Conservation (phyloP, 1,140 invertebrate genomes). For the Papilio aristodemus region DNA sequence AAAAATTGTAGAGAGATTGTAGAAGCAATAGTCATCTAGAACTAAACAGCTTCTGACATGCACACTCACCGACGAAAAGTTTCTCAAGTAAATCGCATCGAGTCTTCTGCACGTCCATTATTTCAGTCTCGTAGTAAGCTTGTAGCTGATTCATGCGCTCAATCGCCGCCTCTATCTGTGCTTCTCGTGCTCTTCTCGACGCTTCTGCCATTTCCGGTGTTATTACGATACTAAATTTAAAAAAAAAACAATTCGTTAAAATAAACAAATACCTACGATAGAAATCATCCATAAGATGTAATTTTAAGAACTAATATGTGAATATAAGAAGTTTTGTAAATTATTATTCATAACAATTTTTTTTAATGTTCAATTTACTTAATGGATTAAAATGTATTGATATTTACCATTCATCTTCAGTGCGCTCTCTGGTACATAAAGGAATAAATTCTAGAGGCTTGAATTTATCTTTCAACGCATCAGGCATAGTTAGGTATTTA, state of each 20-base stretch:
- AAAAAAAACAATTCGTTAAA: background rate
- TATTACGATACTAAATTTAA: conserved; percentile 41
- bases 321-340: too few relatives aligned
- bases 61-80: conserved; percentile 57
- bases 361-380: too few relatives aligned
- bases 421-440: conserved; percentile 56
- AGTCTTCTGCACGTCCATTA: conserved; percentile 55
- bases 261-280: too few relatives aligned
- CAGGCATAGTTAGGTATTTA: conserved; percentile 56
- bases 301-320: background rate
- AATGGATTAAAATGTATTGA: too few relatives aligned
- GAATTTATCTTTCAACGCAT: conserved; percentile 63
- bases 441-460: conserved; percentile 58
- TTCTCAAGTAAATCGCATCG: conserved; percentile 56
- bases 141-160: conserved; percentile 61
- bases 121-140: conserved; percentile 52
- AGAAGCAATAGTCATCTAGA: too few relatives aligned
- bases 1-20: too few relatives aligned
- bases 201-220: conserved; percentile 55
- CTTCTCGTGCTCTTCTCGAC: conserved; percentile 42
- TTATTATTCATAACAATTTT: too few relatives aligned
- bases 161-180: conserved; percentile 44
- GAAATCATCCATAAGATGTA: too few relatives aligned
- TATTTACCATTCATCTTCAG: conserved; percentile 45
- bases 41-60: too few relatives aligned